These are phyloP conservation scores for Temnothorax longispinosus DNA, from an alignment of 1,140 invertebrate genomes.

Conservation along the genomic window DNA sequence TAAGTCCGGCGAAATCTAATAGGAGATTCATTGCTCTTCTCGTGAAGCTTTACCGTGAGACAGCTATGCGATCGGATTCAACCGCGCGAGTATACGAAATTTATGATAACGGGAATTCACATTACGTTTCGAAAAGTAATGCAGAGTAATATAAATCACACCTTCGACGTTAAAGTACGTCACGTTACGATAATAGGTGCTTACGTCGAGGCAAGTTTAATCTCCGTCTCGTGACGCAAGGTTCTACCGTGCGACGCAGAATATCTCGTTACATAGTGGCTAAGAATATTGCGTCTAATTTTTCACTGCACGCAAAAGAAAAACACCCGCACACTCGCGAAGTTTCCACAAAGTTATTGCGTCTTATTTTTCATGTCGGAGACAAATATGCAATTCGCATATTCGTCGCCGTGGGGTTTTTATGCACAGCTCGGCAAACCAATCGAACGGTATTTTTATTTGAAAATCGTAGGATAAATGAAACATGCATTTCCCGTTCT, in stretches of 20 bases:
- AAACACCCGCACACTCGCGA: not conserved
- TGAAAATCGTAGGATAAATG: not conserved
- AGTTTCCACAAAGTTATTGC: not conserved
- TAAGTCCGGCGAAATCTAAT: slow-evolving; percentile 14
- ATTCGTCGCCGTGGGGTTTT: not conserved
- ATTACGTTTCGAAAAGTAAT: not conserved
- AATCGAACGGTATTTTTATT: too few species aligned
- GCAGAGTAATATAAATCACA: slow-evolving; percentile 3
- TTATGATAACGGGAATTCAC: not conserved
- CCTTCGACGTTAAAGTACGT: not conserved
- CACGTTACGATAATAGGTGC: slow-evolving; percentile 3
- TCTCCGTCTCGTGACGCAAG: slow-evolving; percentile 29
- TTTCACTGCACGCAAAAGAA: not conserved
- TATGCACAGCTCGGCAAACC: too few species aligned
- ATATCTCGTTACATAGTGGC: slow-evolving; percentile 7
- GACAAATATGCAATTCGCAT: not conserved
- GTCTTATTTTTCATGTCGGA: not conserved
- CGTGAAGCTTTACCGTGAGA: not conserved
- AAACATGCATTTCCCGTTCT: not conserved
- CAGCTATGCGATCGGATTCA: not conserved
- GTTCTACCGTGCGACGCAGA: not conserved
- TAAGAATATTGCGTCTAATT: slow-evolving; percentile 33
- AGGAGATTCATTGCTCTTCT: not conserved
- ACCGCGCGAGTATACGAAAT: not conserved
- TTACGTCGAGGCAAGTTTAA: slow-evolving; percentile 26